Evolutionary conservation across 1,140 invertebrate genomes (phyloP), one percentile per base, ranked within the genome.

Genomic region (Pygmarrhopalites habei): DNA sequence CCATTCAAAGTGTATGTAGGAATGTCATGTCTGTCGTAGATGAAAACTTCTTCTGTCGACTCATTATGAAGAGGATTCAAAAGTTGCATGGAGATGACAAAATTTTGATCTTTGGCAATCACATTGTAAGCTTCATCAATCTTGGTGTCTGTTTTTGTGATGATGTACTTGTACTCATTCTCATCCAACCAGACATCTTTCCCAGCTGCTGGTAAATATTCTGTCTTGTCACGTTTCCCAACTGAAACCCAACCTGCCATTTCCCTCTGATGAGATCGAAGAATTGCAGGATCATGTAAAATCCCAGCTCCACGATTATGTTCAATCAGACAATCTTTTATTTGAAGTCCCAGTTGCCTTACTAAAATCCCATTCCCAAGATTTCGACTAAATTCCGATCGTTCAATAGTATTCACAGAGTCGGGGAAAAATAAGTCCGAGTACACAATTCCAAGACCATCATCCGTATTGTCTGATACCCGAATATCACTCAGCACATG

Each of bases 241-340:
- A 65, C 53, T 7, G 63, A 58, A 69, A 94, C 90, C 94, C 94
- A 96, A 1, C 92, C 90, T 10, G 90, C 85, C 53, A 97, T 81
- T 79, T 97, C 93, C 75, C 89, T 81, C 75, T 95, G 92, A 72
- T 94, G 86, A 2, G 85, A 72, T 10, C 86, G 85, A 17, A 52
- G 23, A 46, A 98, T 79, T 14, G 86, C 86, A 2, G 95, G 91
- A 79, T 98, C 88, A 73, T 98, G 95, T 61, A 87, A 83, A 67
- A 99, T 87, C 0, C 95, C 96, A 52, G 89, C 87, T 49, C 88
- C 80, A 51, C 82, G 81, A 75, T 98, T 99, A 58, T 89, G 85
- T 74, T 89, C 86, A 51, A 95, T 86, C 15, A 79, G 76, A 7
- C 85, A 86, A 43, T 85, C 85, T 55, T 84, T 81, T 30, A 95